A percentile compares a stretch with the other conserved stretches of the same genome.
Conservation (phyloP, 2,113 vertebrate species). For the Petrocephalus microphthalmus region DNA sequence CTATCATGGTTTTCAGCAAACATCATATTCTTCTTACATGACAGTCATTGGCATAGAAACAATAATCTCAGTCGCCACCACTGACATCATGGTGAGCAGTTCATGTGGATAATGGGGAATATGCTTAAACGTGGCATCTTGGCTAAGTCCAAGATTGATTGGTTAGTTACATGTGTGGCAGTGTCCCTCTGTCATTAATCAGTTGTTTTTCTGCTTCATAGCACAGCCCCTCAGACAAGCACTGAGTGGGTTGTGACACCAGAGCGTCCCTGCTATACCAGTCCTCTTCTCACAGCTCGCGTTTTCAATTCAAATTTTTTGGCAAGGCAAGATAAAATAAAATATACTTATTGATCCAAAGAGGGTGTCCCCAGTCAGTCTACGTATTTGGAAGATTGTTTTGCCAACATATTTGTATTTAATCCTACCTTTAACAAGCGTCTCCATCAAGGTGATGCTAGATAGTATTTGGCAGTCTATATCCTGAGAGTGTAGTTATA, state of each 20-base stretch:
- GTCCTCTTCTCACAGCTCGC: background rate
- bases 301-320: background rate
- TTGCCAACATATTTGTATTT: background rate
- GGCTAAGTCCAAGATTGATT: background rate
- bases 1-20: background rate
- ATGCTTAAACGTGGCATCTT: background rate
- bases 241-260: background rate
- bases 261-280: background rate
- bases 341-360: background rate
- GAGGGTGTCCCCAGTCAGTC: background rate
- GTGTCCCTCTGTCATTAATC: background rate
- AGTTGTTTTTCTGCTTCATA: background rate
- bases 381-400: background rate
- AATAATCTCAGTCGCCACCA: background rate
- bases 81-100: background rate
- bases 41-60: background rate
- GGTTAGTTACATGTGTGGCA: background rate
- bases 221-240: background rate
- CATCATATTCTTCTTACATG: background rate
- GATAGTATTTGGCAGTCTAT: background rate
- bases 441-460: background rate
- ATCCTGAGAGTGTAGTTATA: background rate
- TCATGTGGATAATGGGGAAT: background rate
- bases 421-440: background rate
- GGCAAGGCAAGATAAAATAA: background rate